Evolutionary conservation across 2,113 vertebrate genomes (phyloP), one percentile per base, ranked within the genome.

Genomic region (Mirounga angustirostris): DNA sequence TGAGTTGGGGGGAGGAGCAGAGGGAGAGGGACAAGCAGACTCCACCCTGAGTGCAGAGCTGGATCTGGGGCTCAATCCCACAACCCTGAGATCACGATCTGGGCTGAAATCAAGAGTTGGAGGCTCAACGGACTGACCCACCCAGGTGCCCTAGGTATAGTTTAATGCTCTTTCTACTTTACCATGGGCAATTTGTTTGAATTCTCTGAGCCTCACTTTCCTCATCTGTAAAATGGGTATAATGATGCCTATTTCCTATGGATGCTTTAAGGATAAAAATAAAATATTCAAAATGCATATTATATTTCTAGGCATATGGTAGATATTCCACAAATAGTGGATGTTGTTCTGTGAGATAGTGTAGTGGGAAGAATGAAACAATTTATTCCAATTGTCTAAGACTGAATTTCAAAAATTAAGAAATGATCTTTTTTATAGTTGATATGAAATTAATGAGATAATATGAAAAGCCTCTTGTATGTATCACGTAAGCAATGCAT

Each of bases 381-480:
- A 61, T 30, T 76, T 76, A 90, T 6, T 85, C 7, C 30, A 89
- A 80, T 24, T 80, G 30, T 93, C 33, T 93, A 46, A 43, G 24
- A 93, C 6, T 65, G 46, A 65, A 30, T 73, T 86, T 93, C 36
- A 43, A 50, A 85, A 40, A 65, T 80, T 73, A 73, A 93, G 63
- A 76, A 97, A 26, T 58, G 5, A 78, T 83, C 10, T 58, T 96
- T 88, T 59, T 56, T 83, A 89, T 3, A 84, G 78, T 56, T 84
- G 16, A 83, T 83, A n/a, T 81, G 61, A 92, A 92, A 89, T 84
- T 71, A 89, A 89, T 63, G 78, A 89, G 54, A 79, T 33, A 63
- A 36, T 26, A 89, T 50, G n/a, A 71, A 85, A 93, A 84, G 18
- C 43, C 85, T 67, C 63, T 85, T 71, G 21, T 28, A 11, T 85